Conservation (phyloP, 2,797 vertebrate genomes). For the Rhabdomys pumilio region DNA sequence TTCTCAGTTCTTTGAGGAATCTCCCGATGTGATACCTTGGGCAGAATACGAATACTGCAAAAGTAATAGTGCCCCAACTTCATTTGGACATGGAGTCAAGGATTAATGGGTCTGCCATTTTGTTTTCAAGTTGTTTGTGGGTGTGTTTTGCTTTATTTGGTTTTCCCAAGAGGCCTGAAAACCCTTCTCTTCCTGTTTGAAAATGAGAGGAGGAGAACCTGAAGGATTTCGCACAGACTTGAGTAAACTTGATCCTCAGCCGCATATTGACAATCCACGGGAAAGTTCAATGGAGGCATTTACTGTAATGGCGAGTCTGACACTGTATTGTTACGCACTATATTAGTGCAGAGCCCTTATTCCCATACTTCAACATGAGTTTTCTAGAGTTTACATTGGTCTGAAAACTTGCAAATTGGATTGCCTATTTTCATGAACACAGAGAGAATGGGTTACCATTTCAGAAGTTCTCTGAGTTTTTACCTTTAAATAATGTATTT, state of each 20-base stretch:
- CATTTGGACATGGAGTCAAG: slow-evolving; percentile 83
- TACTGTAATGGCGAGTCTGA: slow-evolving; percentile 90
- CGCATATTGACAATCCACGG: slow-evolving; percentile 90
- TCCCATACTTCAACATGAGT: slow-evolving; percentile 90
- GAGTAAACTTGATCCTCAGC: slow-evolving; percentile 85
- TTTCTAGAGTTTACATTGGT: slow-evolving; percentile 95
- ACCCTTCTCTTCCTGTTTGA: slow-evolving; percentile 86
- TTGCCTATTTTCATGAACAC: slow-evolving; percentile 88
- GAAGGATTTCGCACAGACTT: slow-evolving; percentile 83
- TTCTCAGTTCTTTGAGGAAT: slow-evolving; percentile 92
- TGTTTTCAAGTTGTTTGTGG: slow-evolving; percentile 77
- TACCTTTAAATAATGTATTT: slow-evolving; percentile 86
- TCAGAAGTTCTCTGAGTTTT: slow-evolving; percentile 89
- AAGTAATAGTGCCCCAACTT: slow-evolving; percentile 87
- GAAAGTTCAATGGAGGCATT: slow-evolving; percentile 87
- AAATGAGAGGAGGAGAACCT: slow-evolving; percentile 84
- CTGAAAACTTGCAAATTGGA: slow-evolving; percentile 87
- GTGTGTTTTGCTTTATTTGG: slow-evolving; percentile 75
- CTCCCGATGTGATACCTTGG: slow-evolving; percentile 84
- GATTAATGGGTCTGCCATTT: slow-evolving; percentile 80
- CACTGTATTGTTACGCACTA: slow-evolving; percentile 95
- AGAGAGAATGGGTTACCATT: slow-evolving; percentile 86
- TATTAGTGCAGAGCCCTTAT: slow-evolving; percentile 96
- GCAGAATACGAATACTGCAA: slow-evolving; percentile 86
- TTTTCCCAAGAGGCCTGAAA: slow-evolving; percentile 85